Percentiles rank a stretch among this genome's conserved stretches.
Conservation (phyloP, 1,140 invertebrate species). For the Diachasmimorpha longicaudata region DNA sequence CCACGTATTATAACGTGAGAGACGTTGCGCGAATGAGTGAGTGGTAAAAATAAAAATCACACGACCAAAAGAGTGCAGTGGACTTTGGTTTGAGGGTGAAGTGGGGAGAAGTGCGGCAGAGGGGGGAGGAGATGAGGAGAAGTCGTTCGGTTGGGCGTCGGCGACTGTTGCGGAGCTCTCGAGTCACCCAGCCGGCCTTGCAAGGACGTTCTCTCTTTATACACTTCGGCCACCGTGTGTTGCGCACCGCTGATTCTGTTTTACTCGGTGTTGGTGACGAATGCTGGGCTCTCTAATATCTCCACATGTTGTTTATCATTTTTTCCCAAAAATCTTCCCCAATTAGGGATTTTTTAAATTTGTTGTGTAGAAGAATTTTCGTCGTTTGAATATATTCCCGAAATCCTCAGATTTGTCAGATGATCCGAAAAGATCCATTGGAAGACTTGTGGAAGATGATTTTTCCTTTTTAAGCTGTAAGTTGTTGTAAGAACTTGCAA, state of each 20-base stretch:
- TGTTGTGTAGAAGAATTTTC: too few relatives aligned
- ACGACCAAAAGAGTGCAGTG: constrained; percentile 13
- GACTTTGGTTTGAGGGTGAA: not conserved
- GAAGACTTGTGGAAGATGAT: too few relatives aligned
- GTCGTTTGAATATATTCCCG: too few relatives aligned
- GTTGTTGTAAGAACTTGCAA: too few relatives aligned
- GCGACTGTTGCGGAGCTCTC: constrained; percentile 24
- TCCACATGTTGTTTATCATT: too few relatives aligned
- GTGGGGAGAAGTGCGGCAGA: not conserved
- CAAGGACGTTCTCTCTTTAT: constrained; percentile 34
- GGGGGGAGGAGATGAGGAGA: not conserved
- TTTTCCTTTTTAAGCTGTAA: too few relatives aligned
- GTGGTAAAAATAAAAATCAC: not conserved
- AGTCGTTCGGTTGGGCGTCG: constrained; percentile 23
- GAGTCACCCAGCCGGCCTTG: constrained; percentile 27
- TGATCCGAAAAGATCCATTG: too few relatives aligned
- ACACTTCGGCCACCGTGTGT: not conserved
- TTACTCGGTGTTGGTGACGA: not conserved
- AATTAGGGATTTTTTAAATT: too few relatives aligned
- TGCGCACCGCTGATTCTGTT: not conserved
- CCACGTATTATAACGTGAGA: constrained; percentile 2
- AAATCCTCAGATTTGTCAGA: too few relatives aligned
- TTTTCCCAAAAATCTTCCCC: too few relatives aligned
- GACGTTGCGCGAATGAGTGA: constrained; percentile 12
- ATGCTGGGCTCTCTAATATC: not conserved